Percentiles rank a stretch among this genome's conserved stretches.
These are phyloP conservation scores for Episyrphus balteatus DNA, from an alignment of 1,140 invertebrate species.

Conservation along the genomic window DNA sequence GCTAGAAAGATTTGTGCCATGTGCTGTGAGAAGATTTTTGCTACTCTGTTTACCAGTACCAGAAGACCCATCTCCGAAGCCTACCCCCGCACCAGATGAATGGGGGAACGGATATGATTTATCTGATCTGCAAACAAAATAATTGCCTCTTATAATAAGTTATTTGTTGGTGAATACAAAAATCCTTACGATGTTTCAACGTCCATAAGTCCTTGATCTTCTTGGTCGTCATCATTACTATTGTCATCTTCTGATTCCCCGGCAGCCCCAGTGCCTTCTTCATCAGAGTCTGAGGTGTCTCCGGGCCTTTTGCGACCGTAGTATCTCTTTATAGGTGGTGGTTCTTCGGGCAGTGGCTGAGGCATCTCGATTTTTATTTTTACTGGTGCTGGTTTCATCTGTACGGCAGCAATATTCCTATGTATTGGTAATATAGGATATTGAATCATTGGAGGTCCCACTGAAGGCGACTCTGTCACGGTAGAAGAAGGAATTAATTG, in stretches of 20 bases:
- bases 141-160: neutral
- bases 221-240: constrained; percentile 14
- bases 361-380: constrained; percentile 2
- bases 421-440: constrained; percentile 17
- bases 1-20: constrained; percentile 9
- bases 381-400: neutral
- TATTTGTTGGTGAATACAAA: too few relatives aligned
- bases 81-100: constrained; percentile 3
- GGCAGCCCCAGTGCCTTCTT: constrained; percentile 17
- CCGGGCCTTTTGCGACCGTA: constrained; percentile 53
- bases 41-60: constrained; percentile 37
- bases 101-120: constrained; percentile 23
- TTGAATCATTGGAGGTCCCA: constrained; percentile 20
- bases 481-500: constrained; percentile 4
- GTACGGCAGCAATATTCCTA: constrained; percentile 8
- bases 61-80: constrained; percentile 12
- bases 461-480: constrained; percentile 1
- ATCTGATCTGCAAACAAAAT: constrained; percentile 22
- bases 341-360: constrained; percentile 25
- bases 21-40: constrained; percentile 30
- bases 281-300: constrained; percentile 35
- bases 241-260: constrained; percentile 21
- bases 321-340: constrained; percentile 43
- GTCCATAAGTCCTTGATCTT: constrained; percentile 26
- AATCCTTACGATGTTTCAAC: constrained; percentile 31